A percentile compares a stretch with the other conserved stretches of the same genome.
Evolutionary conservation across 2,797 vertebrate genomes (phyloP).

Genomic region (Pelobates cultripes): DNA sequence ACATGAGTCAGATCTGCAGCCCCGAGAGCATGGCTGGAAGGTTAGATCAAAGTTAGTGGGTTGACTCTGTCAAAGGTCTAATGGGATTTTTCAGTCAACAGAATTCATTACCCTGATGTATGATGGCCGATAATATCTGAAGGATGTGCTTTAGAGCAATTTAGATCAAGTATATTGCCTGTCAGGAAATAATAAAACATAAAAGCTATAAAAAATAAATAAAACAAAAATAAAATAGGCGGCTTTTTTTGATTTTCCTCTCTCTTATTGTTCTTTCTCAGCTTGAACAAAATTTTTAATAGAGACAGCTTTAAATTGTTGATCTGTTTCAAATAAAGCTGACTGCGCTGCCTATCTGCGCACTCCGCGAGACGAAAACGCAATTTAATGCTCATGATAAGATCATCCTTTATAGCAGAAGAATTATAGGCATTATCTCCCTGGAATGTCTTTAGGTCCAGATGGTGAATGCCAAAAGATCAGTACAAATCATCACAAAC

Average conservation of each 20-base stretch:
- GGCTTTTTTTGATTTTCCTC: not conserved
- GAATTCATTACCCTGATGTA: slow-evolving; percentile 67
- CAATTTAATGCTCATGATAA: not conserved
- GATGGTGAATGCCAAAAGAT: slow-evolving; percentile 6
- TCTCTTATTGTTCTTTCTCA: not conserved
- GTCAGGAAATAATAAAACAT: slow-evolving; percentile 58
- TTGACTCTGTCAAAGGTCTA: slow-evolving; percentile 58
- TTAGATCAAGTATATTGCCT: slow-evolving; percentile 58
- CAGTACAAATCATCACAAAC: not conserved
- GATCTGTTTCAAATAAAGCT: not conserved
- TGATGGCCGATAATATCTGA: slow-evolving; percentile 64
- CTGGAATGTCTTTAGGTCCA: slow-evolving; percentile 14
- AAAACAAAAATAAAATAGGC: slow-evolving; percentile 37
- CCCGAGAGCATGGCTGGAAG: slow-evolving; percentile 38
- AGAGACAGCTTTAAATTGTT: not conserved
- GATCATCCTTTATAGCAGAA: not conserved
- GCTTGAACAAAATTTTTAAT: not conserved
- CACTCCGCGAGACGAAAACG: not conserved
- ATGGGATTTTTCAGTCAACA: slow-evolving; percentile 60
- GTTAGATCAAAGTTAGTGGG: slow-evolving; percentile 63
- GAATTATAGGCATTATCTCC: not conserved
- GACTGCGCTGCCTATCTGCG: not conserved
- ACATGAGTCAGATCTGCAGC: not conserved
- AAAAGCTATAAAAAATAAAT: slow-evolving; percentile 25
- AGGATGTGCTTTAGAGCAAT: slow-evolving; percentile 54